Conservation (phyloP, 1,140 invertebrate genomes). For the Rhopalosiphum maidis region DNA sequence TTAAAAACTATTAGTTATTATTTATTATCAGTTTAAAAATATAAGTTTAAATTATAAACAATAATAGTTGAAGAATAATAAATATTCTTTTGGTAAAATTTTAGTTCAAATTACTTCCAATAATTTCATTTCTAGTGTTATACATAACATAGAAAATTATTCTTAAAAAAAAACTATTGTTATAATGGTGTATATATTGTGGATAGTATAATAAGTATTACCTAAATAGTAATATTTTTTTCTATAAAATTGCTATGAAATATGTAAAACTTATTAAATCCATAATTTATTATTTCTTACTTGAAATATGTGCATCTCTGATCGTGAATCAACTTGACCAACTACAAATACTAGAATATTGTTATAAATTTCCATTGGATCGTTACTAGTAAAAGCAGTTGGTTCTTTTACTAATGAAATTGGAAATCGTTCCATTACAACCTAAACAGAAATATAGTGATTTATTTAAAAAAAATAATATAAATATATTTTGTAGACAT, state of each 20-base stretch:
- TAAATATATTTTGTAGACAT: not conserved
- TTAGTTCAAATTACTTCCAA: no score
- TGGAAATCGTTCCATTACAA: slow-evolving; percentile 94
- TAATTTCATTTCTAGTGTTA: no score
- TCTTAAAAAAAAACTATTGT: no score
- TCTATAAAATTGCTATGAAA: not conserved
- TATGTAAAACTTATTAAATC: not conserved
- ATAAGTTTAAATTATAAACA: no score
- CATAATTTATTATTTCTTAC: slow-evolving; percentile 63
- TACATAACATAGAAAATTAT: no score
- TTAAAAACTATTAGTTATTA: no score
- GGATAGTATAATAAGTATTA: no score
- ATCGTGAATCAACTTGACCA: slow-evolving; percentile 71
- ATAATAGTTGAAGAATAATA: no score
- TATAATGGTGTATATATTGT: no score
- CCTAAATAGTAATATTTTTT: not conserved
- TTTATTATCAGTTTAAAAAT: no score
- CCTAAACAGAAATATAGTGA: slow-evolving; percentile 69
- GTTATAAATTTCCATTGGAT: slow-evolving; percentile 97
- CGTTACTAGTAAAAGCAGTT: slow-evolving; percentile 94
- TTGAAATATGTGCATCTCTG: slow-evolving; percentile 99
- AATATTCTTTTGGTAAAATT: no score
- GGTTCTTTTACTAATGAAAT: slow-evolving; percentile 91
- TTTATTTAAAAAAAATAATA: not conserved
- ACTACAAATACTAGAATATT: slow-evolving; percentile 98